Evolutionary conservation across 2,888 invertebrate species (phyloP).

Genomic region (Hemithea aestivaria): DNA sequence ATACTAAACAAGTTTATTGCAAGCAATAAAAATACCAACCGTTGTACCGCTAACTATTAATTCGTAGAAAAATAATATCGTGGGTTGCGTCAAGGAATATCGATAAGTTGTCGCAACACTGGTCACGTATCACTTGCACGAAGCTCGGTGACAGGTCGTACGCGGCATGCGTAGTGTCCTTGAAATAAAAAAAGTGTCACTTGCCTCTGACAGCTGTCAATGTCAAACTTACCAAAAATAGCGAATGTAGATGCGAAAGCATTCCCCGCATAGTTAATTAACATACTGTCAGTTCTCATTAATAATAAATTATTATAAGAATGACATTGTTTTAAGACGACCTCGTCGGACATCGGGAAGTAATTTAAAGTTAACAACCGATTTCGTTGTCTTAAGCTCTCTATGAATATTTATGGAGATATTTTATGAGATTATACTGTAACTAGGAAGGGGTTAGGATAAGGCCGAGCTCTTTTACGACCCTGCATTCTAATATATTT

Average conservation of each 20-base stretch:
- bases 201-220: not conserved
- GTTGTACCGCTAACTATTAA: conserved; percentile 35
- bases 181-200: conserved; percentile 3
- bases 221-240: too few relatives aligned
- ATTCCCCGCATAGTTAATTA: too few relatives aligned
- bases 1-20: conserved; percentile 28
- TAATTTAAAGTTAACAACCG: not conserved
- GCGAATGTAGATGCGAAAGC: too few relatives aligned
- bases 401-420: not conserved
- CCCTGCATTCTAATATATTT: too few relatives aligned
- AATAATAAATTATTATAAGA: too few relatives aligned
- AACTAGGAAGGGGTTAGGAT: too few relatives aligned
- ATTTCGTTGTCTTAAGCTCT: conserved; percentile 2
- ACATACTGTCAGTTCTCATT: too few relatives aligned
- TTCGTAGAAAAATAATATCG: conserved; percentile 41
- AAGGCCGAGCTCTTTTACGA: not conserved
- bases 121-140: conserved; percentile 33
- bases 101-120: conserved; percentile 42
- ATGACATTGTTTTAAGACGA: not conserved
- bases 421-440: not conserved
- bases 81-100: conserved; percentile 34
- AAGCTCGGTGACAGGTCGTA: conserved; percentile 32
- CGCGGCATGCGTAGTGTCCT: conserved; percentile 4
- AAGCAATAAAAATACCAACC: conserved; percentile 35
- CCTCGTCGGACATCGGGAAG: conserved; percentile 2